These are phyloP conservation scores for Ptychadena robeensis DNA, from an alignment of 2,797 vertebrate species.

Conservation along the genomic window DNA sequence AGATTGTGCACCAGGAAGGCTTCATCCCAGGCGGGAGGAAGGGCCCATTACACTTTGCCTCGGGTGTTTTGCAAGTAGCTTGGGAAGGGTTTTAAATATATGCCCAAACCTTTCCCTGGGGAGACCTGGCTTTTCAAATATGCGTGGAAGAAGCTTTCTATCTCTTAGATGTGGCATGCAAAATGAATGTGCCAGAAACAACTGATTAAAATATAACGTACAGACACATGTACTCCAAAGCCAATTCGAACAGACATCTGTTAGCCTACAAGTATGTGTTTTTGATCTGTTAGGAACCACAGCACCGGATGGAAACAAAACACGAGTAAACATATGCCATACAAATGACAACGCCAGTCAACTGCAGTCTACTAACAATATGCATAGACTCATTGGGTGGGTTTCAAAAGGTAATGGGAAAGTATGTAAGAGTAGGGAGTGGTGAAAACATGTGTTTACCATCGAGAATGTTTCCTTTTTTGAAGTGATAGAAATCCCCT, in stretches of 20 bases:
- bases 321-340: too few species aligned
- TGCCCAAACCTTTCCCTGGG: slow-evolving; percentile 36
- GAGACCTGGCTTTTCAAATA: slow-evolving; percentile 41
- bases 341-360: too few species aligned
- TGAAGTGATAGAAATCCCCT: neutral
- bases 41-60: slow-evolving; percentile 53
- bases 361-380: too few species aligned
- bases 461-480: too few species aligned
- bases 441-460: too few species aligned
- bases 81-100: slow-evolving; percentile 50
- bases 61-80: slow-evolving; percentile 38
- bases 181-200: slow-evolving; percentile 11
- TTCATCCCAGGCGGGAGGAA: slow-evolving; percentile 26
- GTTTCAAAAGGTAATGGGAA: too few species aligned
- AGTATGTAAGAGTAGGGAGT: too few species aligned
- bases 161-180: slow-evolving; percentile 41
- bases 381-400: too few species aligned
- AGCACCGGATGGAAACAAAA: too few species aligned
- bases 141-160: slow-evolving; percentile 21
- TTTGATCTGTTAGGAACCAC: too few species aligned
- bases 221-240: neutral
- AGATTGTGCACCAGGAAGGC: slow-evolving; percentile 12
- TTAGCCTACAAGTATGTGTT: neutral
- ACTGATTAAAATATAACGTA: slow-evolving; percentile 24
- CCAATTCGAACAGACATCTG: neutral